phyloP scores from a whole-genome alignment of 2,888 invertebrate species.

The Seira musarum region DNA sequence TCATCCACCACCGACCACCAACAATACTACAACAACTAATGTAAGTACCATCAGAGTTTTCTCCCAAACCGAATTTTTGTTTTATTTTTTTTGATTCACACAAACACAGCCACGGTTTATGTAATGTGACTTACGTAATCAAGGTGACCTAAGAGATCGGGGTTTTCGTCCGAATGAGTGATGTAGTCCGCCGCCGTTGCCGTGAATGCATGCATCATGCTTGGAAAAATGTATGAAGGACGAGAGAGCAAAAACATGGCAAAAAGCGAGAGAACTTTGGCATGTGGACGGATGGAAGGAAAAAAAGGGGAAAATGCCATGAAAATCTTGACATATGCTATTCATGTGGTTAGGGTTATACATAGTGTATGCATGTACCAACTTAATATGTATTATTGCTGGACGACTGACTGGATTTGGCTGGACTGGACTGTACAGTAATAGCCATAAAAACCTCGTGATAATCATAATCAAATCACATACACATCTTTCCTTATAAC shows the following conservation, averaged over 20 bases:
- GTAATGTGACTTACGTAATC: conserved; percentile 72
- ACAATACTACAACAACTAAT: too few species aligned
- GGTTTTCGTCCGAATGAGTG: conserved; percentile 69
- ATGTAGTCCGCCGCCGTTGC: conserved; percentile 56
- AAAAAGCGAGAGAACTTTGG: neutral
- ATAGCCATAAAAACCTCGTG: neutral
- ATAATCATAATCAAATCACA: conserved; percentile 3
- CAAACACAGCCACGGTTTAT: conserved; percentile 58
- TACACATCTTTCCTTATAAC: too few species aligned
- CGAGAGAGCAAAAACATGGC: conserved; percentile 5
- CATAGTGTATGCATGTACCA: too few species aligned
- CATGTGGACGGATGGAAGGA: neutral
- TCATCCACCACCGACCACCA: neutral
- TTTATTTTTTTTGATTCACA: neutral
- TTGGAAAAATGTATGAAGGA: neutral
- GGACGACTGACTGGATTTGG: too few species aligned
- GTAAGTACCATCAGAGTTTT: too few species aligned
- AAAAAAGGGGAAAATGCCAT: conserved; percentile 3
- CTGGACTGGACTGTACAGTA: neutral
- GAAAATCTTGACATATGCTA: neutral
- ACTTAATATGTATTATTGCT: neutral
- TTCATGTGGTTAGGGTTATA: neutral
- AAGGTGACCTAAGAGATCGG: conserved; percentile 74
- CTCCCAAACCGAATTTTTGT: too few species aligned
- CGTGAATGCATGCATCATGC: conserved; percentile 11